Percentiles rank a stretch among this genome's conserved stretches.
Conservation (phyloP, 2,113 vertebrate species). For the Clarias macrocephalus region DNA sequence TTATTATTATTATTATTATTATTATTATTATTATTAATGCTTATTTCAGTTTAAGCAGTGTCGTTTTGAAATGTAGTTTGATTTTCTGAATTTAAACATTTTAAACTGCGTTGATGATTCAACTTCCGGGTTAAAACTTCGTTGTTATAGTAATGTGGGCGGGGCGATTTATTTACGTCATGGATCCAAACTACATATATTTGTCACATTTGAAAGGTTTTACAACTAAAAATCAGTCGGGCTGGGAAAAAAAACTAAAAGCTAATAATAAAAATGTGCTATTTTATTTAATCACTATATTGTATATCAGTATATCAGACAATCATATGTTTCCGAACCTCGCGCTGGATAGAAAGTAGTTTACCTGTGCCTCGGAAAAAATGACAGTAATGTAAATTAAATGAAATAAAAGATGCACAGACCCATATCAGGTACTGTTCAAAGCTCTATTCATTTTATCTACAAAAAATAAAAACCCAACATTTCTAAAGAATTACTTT, state of each 20-base stretch:
- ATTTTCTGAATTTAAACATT: background rate
- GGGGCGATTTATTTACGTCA: background rate
- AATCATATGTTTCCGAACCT: background rate
- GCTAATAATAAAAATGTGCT: no score
- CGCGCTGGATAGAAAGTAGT: background rate
- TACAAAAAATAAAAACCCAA: background rate
- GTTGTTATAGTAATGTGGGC: background rate
- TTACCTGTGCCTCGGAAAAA: background rate
- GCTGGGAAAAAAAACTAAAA: no score
- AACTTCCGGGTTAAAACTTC: background rate
- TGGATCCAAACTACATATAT: background rate
- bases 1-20: no score
- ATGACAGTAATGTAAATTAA: background rate
- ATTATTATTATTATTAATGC: no score
- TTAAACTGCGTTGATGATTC: background rate
- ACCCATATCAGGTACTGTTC: background rate
- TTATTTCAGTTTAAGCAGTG: background rate
- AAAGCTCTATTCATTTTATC: background rate
- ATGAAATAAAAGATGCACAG: background rate
- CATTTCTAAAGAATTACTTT: background rate
- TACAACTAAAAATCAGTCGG: background rate
- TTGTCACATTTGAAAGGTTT: background rate
- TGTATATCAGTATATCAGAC: background rate
- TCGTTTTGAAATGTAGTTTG: background rate
- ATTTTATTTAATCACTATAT: background rate